A percentile compares a stretch with the other conserved stretches of the same genome.
These are phyloP conservation scores for Diogma glabrata DNA, from an alignment of 2,888 invertebrate species.

Conservation along the genomic window DNA sequence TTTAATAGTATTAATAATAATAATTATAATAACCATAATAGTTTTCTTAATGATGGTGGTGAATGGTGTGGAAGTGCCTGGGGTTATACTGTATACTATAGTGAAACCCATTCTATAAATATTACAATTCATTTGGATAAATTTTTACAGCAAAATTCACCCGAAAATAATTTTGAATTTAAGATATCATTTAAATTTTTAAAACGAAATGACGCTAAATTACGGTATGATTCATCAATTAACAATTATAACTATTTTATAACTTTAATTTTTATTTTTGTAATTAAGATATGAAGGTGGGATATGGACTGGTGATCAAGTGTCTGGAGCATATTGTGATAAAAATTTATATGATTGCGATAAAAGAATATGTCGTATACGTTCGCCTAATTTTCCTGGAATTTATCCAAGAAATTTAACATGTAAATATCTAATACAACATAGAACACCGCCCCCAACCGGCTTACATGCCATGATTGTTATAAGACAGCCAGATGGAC, in stretches of 20 bases:
- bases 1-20: conserved; percentile 7
- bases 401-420: conserved; percentile 80
- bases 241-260: neutral
- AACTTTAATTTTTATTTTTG: neutral
- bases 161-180: conserved; percentile 74
- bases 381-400: conserved; percentile 85
- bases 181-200: conserved; percentile 76
- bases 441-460: conserved; percentile 41
- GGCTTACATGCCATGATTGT: conserved; percentile 65
- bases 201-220: conserved; percentile 58
- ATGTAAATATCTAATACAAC: conserved; percentile 56
- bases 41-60: conserved; percentile 43
- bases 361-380: conserved; percentile 56
- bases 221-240: conserved; percentile 40
- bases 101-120: conserved; percentile 68
- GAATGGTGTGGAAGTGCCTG: conserved; percentile 77
- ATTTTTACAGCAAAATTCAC: conserved; percentile 57
- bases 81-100: conserved; percentile 78
- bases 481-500: conserved; percentile 65
- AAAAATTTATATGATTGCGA: conserved; percentile 69
- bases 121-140: conserved; percentile 58
- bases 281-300: conserved; percentile 20
- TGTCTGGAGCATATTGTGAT: conserved; percentile 68
- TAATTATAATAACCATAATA: neutral
- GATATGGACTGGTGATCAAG: conserved; percentile 64